Evolutionary conservation across 2,888 invertebrate genomes (phyloP), one percentile per base, ranked within the genome.

Genomic region (Lycocerus yunnanus): DNA sequence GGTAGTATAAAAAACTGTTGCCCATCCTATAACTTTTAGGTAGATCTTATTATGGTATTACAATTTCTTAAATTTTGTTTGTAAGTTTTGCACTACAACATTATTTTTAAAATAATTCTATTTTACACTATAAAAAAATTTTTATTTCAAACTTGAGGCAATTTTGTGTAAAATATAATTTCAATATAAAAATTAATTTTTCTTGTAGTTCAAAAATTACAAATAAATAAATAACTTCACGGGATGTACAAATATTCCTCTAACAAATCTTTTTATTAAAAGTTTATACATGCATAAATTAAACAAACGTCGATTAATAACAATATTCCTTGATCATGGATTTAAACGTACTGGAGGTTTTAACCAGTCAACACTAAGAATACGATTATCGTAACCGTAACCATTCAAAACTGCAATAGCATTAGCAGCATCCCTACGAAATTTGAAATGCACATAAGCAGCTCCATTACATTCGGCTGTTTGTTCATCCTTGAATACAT

Each of bases 361-460:
- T 0, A 98, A 98, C 98, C 98, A 99, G 88, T 99, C 98, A n/a
- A 98, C 99, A 87, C 93, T 97, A 70, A 99, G 90, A 87, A 99
- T 99, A 81, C 99, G 92, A 89, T 99, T 98, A 88, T 99, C 98
- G 86, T 98, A 99, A 77, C 98, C 98, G 85, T 96, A 95, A 0
- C 98, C 98, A 84, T 98, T 94, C 13, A 99, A 91, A 69, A 91
- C 91, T 76, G 92, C 90, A 84, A 99, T 98, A 73, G 99, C 99
- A 82, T 94, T 92, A 4, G 95, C 95, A 61, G 98, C 98, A 88
- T 97, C 97, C 82, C 94, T 93, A 82, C 94, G 91, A 82, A 93
- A 93, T 86, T 96, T 96, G 88, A 97, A 99, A 84, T 98, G 99
- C 76, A 99, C 97, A 86, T 99, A 99, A 13, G 99, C 99, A 88